Evolutionary conservation across 1,140 invertebrate species (phyloP).

Genomic region (Tetramorium simillimum): DNA sequence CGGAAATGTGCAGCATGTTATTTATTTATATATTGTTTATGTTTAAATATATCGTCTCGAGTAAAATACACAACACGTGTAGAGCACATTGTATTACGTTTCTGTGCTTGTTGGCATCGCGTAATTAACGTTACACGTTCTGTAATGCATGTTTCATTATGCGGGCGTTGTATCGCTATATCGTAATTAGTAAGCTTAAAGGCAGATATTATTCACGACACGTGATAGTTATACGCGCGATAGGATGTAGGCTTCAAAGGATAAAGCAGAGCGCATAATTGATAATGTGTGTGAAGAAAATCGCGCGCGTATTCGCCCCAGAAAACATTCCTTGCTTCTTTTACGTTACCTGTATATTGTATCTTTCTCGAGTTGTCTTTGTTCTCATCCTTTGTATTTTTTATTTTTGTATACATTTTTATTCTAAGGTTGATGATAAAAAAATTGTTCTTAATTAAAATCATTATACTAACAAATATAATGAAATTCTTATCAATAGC

Average conservation of each 20-base stretch:
- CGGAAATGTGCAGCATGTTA: conserved; percentile 24
- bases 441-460: not conserved
- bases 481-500: not conserved
- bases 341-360: not conserved
- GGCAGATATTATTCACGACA: conserved; percentile 59
- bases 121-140: conserved; percentile 58
- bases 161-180: conserved; percentile 45
- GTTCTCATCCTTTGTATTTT: not conserved
- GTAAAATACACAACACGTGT: conserved; percentile 32
- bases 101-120: conserved; percentile 46
- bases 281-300: conserved; percentile 9
- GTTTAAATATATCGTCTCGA: conserved; percentile 46
- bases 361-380: not conserved
- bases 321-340: not conserved
- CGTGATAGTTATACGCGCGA: conserved; percentile 35
- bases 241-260: conserved; percentile 22
- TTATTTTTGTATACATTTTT: not conserved
- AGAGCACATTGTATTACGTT: conserved; percentile 37
- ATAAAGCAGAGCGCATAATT: conserved; percentile 16
- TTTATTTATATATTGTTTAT: conserved; percentile 51
- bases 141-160: conserved; percentile 58
- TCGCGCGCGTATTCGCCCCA: not conserved
- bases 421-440: not conserved
- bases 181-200: conserved; percentile 60
- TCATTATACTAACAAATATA: not conserved